Percentiles rank a stretch among this genome's conserved stretches.
Conservation (phyloP, 2,888 invertebrate genomes). For the Cephus nigrinus region DNA sequence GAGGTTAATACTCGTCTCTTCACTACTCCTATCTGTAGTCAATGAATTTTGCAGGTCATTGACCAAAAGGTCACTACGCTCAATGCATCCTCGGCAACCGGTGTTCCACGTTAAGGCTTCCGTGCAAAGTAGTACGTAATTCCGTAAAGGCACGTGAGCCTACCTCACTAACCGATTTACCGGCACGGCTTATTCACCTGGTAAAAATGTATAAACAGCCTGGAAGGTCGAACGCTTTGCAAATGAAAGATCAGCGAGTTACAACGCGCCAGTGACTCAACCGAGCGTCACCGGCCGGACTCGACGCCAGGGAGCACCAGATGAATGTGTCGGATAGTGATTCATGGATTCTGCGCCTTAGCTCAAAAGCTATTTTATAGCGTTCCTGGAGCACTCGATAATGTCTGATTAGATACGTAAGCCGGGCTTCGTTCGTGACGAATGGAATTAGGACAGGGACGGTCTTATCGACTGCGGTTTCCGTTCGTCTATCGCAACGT, state of each 20-base stretch:
- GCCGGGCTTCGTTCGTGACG: slow-evolving; percentile 44
- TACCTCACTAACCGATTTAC: background rate
- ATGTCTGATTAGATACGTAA: slow-evolving; percentile 55
- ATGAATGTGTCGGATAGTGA: slow-evolving; percentile 28
- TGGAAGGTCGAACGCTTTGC: slow-evolving; percentile 28
- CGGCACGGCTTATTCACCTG: background rate
- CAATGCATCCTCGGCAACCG: background rate
- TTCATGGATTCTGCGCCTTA: slow-evolving; percentile 50
- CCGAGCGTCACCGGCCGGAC: slow-evolving; percentile 11
- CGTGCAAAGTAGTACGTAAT: background rate
- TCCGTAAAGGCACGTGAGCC: background rate
- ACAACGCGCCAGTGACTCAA: slow-evolving; percentile 33
- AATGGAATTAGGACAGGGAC: slow-evolving; percentile 49
- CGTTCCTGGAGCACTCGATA: slow-evolving; percentile 31
- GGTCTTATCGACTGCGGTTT: slow-evolving; percentile 16
- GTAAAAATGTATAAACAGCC: background rate
- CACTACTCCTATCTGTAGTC: background rate
- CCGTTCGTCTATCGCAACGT: slow-evolving; percentile 6
- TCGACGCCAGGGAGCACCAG: background rate
- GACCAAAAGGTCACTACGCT: background rate
- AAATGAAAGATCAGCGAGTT: slow-evolving; percentile 48
- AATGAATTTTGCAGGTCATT: background rate
- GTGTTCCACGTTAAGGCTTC: background rate
- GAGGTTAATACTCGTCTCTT: background rate
- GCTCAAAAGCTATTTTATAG: slow-evolving; percentile 36